A percentile compares a stretch with the other conserved stretches of the same genome.
Evolutionary conservation across 2,797 vertebrate genomes (phyloP).

Genomic region (Rousettus madagascariensis): DNA sequence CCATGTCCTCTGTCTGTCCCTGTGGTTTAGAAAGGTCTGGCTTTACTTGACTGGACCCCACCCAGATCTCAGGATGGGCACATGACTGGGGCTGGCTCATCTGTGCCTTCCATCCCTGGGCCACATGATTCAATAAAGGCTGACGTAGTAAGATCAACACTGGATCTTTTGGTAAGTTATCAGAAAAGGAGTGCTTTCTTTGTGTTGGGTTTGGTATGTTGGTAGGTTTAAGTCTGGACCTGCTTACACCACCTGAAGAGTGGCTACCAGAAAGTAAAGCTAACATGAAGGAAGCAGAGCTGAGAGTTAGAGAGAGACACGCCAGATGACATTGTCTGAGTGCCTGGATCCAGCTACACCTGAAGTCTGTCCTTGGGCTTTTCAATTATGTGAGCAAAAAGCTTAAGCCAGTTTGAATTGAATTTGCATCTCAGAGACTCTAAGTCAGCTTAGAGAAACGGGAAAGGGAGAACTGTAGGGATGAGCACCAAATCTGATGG

Average conservation of each 20-base stretch:
- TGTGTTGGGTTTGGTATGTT: neutral
- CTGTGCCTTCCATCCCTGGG: neutral
- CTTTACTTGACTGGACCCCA: neutral
- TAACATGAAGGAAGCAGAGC: neutral
- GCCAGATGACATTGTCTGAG: neutral
- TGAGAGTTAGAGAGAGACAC: neutral
- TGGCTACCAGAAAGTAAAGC: neutral
- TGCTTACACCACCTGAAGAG: neutral
- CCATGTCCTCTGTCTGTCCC: neutral
- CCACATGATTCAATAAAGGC: neutral
- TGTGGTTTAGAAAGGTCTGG: neutral
- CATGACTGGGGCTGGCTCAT: neutral
- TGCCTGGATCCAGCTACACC: conserved; percentile 6
- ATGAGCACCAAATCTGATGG: neutral
- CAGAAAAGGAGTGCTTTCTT: neutral
- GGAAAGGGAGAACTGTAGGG: neutral
- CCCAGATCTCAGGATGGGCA: neutral
- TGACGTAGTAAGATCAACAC: neutral
- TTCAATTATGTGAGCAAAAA: conserved; percentile 16
- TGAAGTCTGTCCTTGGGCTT: conserved; percentile 23
- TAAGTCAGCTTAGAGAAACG: conserved; percentile 17
- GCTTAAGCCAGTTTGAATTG: neutral
- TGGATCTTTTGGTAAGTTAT: neutral
- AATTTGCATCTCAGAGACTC: conserved; percentile 25
- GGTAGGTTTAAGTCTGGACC: neutral